phyloP scores from a whole-genome alignment of 1,140 invertebrate genomes.

The Heliconius nattereri region DNA sequence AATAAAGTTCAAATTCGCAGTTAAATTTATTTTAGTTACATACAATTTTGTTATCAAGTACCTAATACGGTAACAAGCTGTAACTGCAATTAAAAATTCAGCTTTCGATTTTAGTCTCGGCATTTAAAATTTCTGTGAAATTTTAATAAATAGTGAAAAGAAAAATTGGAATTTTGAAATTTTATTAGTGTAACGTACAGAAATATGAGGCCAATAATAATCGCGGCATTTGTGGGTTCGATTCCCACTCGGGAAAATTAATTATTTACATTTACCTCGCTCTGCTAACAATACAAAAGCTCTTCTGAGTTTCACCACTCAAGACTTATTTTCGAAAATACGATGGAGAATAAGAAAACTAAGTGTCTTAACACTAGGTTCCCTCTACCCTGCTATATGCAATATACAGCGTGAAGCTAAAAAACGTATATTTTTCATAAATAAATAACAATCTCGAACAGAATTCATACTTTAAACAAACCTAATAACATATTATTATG shows the following conservation, averaged over 20 bases:
- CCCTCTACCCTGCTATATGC: too few species aligned
- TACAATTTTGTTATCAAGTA: slow-evolving; percentile 46
- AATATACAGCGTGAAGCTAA: too few species aligned
- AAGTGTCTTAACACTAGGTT: too few species aligned
- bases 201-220: too few species aligned
- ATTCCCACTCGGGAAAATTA: too few species aligned
- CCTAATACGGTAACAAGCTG: slow-evolving; percentile 44
- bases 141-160: background rate
- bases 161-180: background rate
- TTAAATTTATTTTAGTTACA: slow-evolving; percentile 35
- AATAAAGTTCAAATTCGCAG: slow-evolving; percentile 40
- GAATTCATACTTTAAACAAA: background rate
- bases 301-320: too few species aligned
- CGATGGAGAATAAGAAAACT: too few species aligned
- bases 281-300: too few species aligned
- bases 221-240: too few species aligned
- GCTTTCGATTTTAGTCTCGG: slow-evolving; percentile 50
- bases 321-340: too few species aligned
- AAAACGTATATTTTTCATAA: too few species aligned
- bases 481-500: background rate
- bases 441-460: background rate
- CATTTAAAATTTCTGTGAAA: slow-evolving; percentile 33
- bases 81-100: slow-evolving; percentile 48
- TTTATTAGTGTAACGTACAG: background rate
- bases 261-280: too few species aligned